Evolutionary conservation across 35 echinoderm and acorn worm genomes (phyloP).

Genomic region (Heliocidaris erythrogramma): DNA sequence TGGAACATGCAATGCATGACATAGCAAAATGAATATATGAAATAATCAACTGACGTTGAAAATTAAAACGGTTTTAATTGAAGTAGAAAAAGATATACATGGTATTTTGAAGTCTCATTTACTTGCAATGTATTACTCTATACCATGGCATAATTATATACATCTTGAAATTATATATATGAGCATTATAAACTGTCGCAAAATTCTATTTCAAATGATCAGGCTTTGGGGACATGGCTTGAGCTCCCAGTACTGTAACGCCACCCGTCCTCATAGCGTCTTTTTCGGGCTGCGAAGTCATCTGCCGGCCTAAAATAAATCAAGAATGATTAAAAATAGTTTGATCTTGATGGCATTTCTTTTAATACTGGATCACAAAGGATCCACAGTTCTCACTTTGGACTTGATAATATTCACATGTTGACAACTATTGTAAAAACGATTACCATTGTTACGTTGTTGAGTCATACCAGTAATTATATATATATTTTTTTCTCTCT

Average conservation of each 20-base stretch:
- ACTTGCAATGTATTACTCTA: not conserved
- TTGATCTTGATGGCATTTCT: not conserved
- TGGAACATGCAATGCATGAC: too few relatives aligned
- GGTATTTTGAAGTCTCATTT: not conserved
- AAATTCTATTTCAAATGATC: not conserved
- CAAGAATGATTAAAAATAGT: not conserved
- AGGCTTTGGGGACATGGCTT: constrained; percentile 13
- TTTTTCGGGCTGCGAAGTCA: not conserved
- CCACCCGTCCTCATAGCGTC: not conserved
- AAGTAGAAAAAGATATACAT: not conserved
- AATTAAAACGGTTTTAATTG: not conserved
- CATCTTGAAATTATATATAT: not conserved
- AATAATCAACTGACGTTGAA: not conserved
- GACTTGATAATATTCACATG: not conserved
- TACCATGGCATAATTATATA: not conserved
- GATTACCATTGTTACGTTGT: too few relatives aligned
- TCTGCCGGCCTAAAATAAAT: not conserved
- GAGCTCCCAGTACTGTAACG: constrained; percentile 43
- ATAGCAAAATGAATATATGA: too few relatives aligned
- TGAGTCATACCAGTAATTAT: too few relatives aligned
- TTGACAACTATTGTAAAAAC: too few relatives aligned
- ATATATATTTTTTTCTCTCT: too few relatives aligned
- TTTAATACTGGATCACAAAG: not conserved
- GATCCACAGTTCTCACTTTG: not conserved
- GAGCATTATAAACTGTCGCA: not conserved